Base-by-base conservation (phyloP, 1,140 invertebrate genomes). In the Drosophila funebris region DNA sequence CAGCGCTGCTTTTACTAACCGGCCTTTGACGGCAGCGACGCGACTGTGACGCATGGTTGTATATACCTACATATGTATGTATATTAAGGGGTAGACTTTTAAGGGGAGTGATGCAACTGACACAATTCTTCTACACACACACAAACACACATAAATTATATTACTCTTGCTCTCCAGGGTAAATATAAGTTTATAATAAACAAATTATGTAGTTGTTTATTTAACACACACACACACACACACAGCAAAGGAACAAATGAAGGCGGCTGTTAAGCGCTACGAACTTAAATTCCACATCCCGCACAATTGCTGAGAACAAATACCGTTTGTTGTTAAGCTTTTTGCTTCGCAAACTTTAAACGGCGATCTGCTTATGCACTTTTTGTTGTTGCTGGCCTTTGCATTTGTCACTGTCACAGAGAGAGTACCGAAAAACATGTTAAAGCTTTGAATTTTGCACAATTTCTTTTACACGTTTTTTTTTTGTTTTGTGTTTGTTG, bases 191-290 rank as follows among this genome's bases (percentile, higher is more conserved):
- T 72, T 63, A 83, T 78, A 83, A 83, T 78, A 83, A 82, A 82
- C 79, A 82, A 82, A 82, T 83, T 83, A 82, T 71, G 39, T 74
- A 71, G 56, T 72, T 82, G 79, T 83, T 83, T 82, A 83, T 68
- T 81, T 79, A 73, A 77, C 64, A 68, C 50, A 62, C 14, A 56
- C 37, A 58, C 50, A 74, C 43, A 54, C 76, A 64, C 44, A 70
- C 56, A 39, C 24, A 31, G 13, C 16, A 41, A 3, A 36, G 48
- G 11, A 37, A 52, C 62, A 50, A 76, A 76, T 61, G 46, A 20
- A 22, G 46, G 18, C 62, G 44, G 60, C 68, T 67, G 54, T 56
- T 61, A 63, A 53, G 24, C 43, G 20, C 41, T 62, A 8, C 52
- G 13, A 54, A 56, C 37, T 57, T 56, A 52, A 64, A 69, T 60